Conservation (phyloP, 2,888 invertebrate species). For the Leuctra nigra region DNA sequence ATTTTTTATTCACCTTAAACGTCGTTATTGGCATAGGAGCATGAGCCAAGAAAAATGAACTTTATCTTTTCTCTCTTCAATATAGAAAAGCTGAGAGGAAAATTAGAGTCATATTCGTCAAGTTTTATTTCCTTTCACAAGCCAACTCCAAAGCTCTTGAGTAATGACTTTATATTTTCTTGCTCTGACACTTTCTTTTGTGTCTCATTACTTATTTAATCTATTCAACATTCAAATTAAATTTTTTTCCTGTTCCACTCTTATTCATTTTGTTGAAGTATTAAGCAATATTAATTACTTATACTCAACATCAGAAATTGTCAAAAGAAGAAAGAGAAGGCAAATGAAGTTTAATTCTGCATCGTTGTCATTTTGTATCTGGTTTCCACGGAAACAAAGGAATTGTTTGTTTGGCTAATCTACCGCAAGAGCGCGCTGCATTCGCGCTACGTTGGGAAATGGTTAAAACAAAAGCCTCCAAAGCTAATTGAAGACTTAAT, state of each 20-base stretch:
- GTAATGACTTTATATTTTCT: no score
- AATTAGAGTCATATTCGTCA: no score
- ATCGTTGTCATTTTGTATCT: neutral
- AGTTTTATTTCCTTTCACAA: no score
- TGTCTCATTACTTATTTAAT: neutral
- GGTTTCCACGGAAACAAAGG: constrained; percentile 17
- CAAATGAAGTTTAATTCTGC: neutral
- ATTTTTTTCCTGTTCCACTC: neutral
- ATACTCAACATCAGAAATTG: constrained; percentile 1
- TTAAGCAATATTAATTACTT: constrained; percentile 5
- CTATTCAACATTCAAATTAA: neutral
- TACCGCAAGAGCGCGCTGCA: constrained; percentile 8
- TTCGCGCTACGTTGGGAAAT: constrained; percentile 6
- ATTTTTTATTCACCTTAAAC: no score
- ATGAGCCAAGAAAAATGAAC: no score
- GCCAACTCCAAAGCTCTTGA: no score
- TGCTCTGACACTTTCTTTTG: no score
- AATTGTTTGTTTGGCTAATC: constrained; percentile 22
- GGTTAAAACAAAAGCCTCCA: constrained; percentile 23
- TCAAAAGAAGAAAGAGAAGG: neutral
- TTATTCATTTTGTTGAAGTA: neutral
- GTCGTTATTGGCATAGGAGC: no score
- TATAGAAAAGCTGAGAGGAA: no score
- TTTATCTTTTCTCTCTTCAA: no score
- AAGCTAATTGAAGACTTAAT: constrained; percentile 30